Evolutionary conservation across 37 sponge, comb jelly and placozoan species (phyloP).

Genomic region (Oscarella lobularis): DNA sequence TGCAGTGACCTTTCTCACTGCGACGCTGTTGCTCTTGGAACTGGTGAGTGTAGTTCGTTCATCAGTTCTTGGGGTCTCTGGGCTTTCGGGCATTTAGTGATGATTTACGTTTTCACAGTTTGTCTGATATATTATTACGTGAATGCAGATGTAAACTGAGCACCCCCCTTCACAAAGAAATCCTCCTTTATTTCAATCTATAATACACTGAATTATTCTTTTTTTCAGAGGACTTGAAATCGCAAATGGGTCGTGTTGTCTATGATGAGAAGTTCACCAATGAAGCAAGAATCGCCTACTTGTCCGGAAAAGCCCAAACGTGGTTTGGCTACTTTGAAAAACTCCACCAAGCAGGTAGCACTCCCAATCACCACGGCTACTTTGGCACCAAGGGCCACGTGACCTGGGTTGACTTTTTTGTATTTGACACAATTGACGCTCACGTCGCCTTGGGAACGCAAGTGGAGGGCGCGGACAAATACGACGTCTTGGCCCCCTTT

Average conservation of each 20-base stretch:
- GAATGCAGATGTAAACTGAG: too few relatives aligned
- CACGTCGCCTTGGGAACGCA: neutral
- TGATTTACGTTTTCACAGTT: neutral
- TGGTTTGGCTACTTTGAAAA: conserved; percentile 4
- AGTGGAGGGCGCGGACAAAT: neutral
- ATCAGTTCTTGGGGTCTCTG: neutral
- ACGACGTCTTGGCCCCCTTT: conserved; percentile 2
- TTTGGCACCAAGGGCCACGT: neutral
- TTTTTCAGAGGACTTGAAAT: neutral
- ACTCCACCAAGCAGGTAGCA: neutral
- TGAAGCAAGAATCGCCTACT: neutral
- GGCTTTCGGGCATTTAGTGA: neutral
- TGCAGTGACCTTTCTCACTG: neutral
- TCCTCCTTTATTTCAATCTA: too few relatives aligned
- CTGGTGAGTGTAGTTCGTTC: too few relatives aligned
- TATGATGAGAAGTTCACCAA: neutral
- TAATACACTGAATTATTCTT: too few relatives aligned
- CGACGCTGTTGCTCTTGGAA: neutral
- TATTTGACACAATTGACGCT: neutral
- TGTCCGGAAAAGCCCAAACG: neutral
- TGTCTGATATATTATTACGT: too few relatives aligned
- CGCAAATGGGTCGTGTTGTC: neutral
- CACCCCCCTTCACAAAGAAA: too few relatives aligned
- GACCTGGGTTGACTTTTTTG: neutral
- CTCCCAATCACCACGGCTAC: neutral